These are phyloP conservation scores for Pimpla rufipes DNA, from an alignment of 2,888 invertebrate species.

Conservation along the genomic window DNA sequence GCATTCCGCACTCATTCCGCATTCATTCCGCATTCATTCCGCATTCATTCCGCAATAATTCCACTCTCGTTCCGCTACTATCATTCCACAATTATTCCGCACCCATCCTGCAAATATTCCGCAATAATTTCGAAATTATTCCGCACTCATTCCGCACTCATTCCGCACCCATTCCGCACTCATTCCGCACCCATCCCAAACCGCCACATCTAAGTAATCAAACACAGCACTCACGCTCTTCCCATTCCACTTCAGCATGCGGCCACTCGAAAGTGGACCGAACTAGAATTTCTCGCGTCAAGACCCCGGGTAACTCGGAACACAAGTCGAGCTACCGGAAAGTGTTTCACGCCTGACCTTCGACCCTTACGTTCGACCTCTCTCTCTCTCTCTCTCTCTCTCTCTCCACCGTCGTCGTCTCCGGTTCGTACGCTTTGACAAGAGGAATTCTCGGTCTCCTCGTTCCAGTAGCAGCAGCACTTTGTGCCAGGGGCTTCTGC, in stretches of 20 bases:
- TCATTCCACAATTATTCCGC: too few species aligned
- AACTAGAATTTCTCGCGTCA: not conserved
- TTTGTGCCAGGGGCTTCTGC: slow-evolving; percentile 29
- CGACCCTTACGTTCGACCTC: slow-evolving; percentile 54
- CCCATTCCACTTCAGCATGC: not conserved
- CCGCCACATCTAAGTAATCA: too few species aligned
- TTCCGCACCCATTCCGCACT: too few species aligned
- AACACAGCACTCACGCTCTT: not conserved
- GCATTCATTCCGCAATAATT: too few species aligned
- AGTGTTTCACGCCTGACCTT: slow-evolving; percentile 58
- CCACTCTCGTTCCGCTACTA: too few species aligned
- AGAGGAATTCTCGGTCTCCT: slow-evolving; percentile 48
- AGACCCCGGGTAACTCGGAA: not conserved
- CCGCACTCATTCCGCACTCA: too few species aligned
- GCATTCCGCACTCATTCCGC: too few species aligned
- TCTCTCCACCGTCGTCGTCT: not conserved
- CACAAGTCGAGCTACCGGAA: slow-evolving; percentile 38
- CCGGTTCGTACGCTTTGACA: slow-evolving; percentile 49
- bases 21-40: too few species aligned
- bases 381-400: not conserved
- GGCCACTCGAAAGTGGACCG: not conserved
- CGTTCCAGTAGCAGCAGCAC: slow-evolving; percentile 47
- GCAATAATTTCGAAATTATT: too few species aligned
- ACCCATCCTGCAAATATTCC: too few species aligned
- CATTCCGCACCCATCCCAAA: too few species aligned